Evolutionary conservation across 2,113 vertebrate species (phyloP).

Genomic region (Cairina moschata): DNA sequence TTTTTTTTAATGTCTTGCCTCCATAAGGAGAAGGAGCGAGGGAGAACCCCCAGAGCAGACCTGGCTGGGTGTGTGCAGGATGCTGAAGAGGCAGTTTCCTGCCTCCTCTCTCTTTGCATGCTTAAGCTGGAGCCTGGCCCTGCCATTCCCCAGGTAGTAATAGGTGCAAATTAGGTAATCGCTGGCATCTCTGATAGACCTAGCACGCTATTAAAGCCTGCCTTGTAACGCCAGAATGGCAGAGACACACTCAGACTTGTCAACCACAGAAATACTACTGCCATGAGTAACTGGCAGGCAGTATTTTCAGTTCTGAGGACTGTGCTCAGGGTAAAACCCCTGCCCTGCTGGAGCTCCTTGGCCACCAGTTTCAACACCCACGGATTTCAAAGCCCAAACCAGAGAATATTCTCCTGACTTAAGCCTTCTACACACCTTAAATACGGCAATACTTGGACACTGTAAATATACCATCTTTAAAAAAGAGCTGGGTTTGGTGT

Average conservation of each 20-base stretch:
- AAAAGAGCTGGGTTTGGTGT: not conserved
- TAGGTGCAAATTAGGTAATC: not conserved
- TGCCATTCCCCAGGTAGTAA: not conserved
- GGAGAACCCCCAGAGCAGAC: not conserved
- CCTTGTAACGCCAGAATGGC: not conserved
- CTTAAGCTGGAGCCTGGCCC: not conserved
- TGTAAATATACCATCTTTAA: not conserved
- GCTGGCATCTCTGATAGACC: not conserved
- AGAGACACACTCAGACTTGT: constrained; percentile 1
- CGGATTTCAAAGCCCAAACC: not conserved
- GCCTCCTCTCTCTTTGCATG: not conserved
- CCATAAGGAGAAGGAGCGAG: not conserved
- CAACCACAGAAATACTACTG: not conserved
- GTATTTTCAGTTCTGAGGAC: not conserved
- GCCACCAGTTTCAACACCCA: not conserved
- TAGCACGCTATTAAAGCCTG: not conserved
- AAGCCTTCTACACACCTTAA: not conserved
- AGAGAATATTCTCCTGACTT: not conserved
- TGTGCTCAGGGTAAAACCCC: not conserved
- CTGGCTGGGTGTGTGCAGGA: not conserved
- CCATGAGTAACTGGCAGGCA: not conserved
- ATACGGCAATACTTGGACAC: not conserved
- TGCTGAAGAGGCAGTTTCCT: not conserved
- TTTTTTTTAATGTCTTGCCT: not conserved
- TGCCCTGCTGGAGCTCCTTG: not conserved